Conservation (phyloP, 2,113 vertebrate species). For the Diadophis punctatus region DNA sequence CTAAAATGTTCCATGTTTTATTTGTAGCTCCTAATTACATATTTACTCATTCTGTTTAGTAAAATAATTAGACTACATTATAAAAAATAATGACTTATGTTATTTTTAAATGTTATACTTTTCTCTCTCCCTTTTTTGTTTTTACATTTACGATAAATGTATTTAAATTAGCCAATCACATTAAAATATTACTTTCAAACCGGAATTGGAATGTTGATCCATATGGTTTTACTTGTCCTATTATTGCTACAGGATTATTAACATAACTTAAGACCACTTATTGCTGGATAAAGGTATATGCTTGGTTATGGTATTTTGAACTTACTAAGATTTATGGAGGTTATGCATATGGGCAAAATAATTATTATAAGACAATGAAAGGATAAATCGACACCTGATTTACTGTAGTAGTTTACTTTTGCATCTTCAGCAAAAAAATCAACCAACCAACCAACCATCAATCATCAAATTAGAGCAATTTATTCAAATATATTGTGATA, state of each 20-base stretch:
- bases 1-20: neutral
- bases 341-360: neutral
- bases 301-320: neutral
- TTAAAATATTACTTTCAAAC: neutral
- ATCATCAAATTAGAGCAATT: neutral
- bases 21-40: neutral
- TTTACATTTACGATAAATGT: neutral
- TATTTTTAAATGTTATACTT: neutral
- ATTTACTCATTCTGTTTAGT: neutral
- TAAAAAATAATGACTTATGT: neutral
- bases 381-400: neutral
- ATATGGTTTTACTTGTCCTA: neutral
- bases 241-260: neutral
- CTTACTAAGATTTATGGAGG: neutral
- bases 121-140: neutral
- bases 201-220: neutral
- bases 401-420: neutral
- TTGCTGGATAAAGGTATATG: neutral
- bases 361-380: neutral
- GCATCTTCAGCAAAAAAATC: neutral
- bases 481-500: neutral
- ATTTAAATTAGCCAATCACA: neutral
- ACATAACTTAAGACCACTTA: neutral
- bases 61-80: neutral
- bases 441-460: neutral